phyloP scores from a whole-genome alignment of 2,113 vertebrate species.

The Halcyon malimbica region DNA sequence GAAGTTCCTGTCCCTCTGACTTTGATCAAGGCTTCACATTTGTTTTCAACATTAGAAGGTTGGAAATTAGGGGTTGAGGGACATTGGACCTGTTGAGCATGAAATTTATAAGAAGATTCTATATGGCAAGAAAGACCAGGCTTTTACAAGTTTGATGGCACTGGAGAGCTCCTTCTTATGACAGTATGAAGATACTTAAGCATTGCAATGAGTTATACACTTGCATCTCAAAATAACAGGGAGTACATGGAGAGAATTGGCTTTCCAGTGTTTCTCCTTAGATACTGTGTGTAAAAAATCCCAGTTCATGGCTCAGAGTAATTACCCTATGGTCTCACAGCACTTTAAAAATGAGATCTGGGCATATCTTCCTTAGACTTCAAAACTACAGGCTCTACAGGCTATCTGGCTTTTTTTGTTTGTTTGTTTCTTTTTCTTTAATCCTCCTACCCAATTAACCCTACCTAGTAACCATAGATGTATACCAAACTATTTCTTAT shows the following conservation, averaged over 20 bases:
- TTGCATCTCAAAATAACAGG: not conserved
- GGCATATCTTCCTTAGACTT: too few species aligned
- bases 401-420: not conserved
- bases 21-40: not conserved
- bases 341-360: not conserved
- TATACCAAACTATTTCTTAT: not conserved
- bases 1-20: not conserved
- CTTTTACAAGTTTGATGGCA: not conserved
- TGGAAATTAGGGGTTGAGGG: not conserved
- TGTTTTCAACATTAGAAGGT: not conserved
- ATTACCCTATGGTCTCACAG: not conserved
- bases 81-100: not conserved
- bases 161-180: accelerated
- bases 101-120: not conserved
- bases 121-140: not conserved
- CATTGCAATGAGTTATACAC: not conserved
- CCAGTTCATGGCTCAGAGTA: not conserved
- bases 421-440: not conserved
- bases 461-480: not conserved
- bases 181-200: not conserved
- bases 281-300: not conserved
- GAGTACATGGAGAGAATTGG: not conserved
- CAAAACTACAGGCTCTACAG: not conserved
- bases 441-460: not conserved
- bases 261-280: not conserved